phyloP scores from a whole-genome alignment of 2,113 vertebrate species.

The Cyanoramphus novaezelandiae region DNA sequence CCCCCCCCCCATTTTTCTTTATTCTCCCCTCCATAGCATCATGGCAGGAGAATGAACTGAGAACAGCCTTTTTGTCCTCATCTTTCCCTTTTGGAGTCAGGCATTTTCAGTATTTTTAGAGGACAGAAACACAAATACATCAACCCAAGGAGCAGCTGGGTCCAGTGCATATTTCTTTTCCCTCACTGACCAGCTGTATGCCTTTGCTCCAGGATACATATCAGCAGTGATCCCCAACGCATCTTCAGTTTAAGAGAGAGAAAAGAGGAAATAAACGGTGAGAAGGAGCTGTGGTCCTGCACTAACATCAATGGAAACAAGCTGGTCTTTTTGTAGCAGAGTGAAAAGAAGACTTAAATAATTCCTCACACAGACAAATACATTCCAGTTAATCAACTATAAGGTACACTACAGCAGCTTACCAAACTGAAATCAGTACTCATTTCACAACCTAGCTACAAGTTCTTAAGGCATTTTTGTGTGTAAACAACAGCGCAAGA shows the following conservation, averaged over 20 bases:
- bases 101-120: not conserved
- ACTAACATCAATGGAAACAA: not conserved
- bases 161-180: not conserved
- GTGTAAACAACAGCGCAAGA: not conserved
- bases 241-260: not conserved
- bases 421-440: conserved; percentile 49
- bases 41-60: not conserved
- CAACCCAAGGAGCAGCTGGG: not conserved
- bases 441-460: conserved; percentile 23
- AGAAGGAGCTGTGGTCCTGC: not conserved
- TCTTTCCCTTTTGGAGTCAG: not conserved
- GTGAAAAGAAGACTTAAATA: not conserved
- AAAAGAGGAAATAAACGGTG: not conserved
- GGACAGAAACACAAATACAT: not conserved
- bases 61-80: not conserved
- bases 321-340: not conserved
- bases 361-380: conserved; percentile 8
- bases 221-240: accelerated
- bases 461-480: not conserved
- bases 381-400: not conserved
- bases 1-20: too few relatives aligned
- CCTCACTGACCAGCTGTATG: not conserved
- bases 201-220: not conserved
- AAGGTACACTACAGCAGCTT: conserved; percentile 23
- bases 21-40: not conserved